These are phyloP conservation scores for Philereme transversata DNA, from an alignment of 2,888 invertebrate genomes.

Conservation along the genomic window DNA sequence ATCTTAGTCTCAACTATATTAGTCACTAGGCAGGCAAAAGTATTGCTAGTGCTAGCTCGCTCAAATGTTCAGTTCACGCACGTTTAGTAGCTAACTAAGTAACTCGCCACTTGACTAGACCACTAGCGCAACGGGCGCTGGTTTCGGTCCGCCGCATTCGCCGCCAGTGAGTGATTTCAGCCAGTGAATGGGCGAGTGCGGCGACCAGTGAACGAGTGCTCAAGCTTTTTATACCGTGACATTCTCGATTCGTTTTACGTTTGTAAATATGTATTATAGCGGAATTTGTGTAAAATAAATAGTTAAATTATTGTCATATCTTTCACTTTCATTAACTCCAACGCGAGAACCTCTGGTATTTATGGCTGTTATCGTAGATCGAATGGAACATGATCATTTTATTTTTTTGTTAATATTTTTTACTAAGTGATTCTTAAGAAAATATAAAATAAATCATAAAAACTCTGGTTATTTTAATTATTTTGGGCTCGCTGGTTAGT, in stretches of 20 bases:
- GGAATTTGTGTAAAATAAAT: constrained; percentile 80
- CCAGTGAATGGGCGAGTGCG: constrained; percentile 18
- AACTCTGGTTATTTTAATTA: background rate
- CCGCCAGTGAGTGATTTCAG: constrained; percentile 19
- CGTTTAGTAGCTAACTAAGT: constrained; percentile 7
- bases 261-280: constrained; percentile 84
- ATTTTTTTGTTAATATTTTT: constrained; percentile 38
- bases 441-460: constrained; percentile 38
- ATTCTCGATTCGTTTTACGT: constrained; percentile 78
- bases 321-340: constrained; percentile 41
- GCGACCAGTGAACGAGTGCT: constrained; percentile 49
- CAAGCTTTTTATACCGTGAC: constrained; percentile 79
- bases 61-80: background rate
- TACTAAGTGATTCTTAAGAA: constrained; percentile 39
- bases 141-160: constrained; percentile 12
- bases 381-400: constrained; percentile 33
- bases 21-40: no score
- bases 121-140: background rate
- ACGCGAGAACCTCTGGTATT: constrained; percentile 30
- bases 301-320: constrained; percentile 65
- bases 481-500: background rate
- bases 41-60: no score
- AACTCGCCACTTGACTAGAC: constrained; percentile 6
- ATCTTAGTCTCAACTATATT: no score
- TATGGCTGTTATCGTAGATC: constrained; percentile 37